A percentile compares a stretch with the other conserved stretches of the same genome.
Conservation (phyloP, 1,140 invertebrate species). For the Drosophila arawakana region DNA sequence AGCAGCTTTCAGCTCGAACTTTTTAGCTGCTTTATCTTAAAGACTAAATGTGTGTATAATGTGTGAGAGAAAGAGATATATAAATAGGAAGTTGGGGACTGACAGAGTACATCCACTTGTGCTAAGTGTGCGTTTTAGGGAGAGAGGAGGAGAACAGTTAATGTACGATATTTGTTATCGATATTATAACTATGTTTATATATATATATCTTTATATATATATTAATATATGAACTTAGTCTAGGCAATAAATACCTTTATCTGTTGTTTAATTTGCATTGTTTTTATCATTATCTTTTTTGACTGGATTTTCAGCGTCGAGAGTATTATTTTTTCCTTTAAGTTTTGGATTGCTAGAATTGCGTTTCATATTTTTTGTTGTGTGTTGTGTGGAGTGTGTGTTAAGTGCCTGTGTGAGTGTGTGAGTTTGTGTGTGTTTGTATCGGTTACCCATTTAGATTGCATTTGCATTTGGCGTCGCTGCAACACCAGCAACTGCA, state of each 20-base stretch:
- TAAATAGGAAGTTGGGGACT: background rate
- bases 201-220: constrained; percentile 45
- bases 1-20: background rate
- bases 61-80: background rate
- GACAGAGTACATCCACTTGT: constrained; percentile 14
- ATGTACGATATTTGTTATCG: constrained; percentile 17
- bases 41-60: constrained; percentile 6
- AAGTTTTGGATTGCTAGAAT: constrained; percentile 73
- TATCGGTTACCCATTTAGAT: constrained; percentile 44
- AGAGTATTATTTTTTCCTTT: constrained; percentile 14
- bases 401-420: constrained; percentile 11
- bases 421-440: constrained; percentile 29
- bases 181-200: constrained; percentile 48
- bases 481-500: constrained; percentile 16
- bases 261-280: constrained; percentile 16
- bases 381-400: constrained; percentile 28
- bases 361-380: constrained; percentile 48
- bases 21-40: background rate
- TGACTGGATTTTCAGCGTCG: constrained; percentile 44
- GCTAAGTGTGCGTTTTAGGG: constrained; percentile 11
- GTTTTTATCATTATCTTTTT: constrained; percentile 10
- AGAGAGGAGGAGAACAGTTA: constrained; percentile 1
- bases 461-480: constrained; percentile 26
- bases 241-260: constrained; percentile 71
- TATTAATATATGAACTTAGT: constrained; percentile 71